Percentiles rank a stretch among this genome's conserved stretches.
Evolutionary conservation across 2,888 invertebrate genomes (phyloP).

Genomic region (Charanyca ferruginea): DNA sequence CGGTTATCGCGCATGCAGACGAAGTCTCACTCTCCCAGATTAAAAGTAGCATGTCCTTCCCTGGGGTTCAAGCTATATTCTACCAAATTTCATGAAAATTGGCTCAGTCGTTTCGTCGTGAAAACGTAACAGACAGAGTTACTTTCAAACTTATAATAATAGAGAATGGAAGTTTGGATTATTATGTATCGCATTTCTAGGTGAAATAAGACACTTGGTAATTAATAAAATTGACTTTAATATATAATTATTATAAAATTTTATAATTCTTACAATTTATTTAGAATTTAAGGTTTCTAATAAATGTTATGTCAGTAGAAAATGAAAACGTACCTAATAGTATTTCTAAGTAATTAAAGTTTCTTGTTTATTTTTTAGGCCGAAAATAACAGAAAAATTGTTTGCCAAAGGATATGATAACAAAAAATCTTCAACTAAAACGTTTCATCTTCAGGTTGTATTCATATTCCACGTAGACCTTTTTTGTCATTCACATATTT

Average conservation of each 20-base stretch:
- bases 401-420: background rate
- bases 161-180: no score
- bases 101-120: no score
- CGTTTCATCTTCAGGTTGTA: background rate
- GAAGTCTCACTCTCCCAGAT: no score
- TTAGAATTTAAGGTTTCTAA: background rate
- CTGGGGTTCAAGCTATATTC: no score
- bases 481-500: slow-evolving; percentile 42
- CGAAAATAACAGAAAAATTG: background rate
- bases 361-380: background rate
- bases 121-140: no score
- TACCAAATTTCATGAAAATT: no score
- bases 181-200: no score
- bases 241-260: no score
- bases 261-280: background rate
- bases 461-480: slow-evolving; percentile 24
- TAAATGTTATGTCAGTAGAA: background rate
- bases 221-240: background rate
- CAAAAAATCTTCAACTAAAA: slow-evolving; percentile 2
- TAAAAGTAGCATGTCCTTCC: no score
- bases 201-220: no score
- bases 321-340: background rate
- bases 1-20: no score
- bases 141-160: no score
- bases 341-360: background rate